Percentiles rank a stretch among this genome's conserved stretches.
These are phyloP conservation scores for Hydrotaea diabolus DNA, from an alignment of 2,888 invertebrate species.

Conservation along the genomic window DNA sequence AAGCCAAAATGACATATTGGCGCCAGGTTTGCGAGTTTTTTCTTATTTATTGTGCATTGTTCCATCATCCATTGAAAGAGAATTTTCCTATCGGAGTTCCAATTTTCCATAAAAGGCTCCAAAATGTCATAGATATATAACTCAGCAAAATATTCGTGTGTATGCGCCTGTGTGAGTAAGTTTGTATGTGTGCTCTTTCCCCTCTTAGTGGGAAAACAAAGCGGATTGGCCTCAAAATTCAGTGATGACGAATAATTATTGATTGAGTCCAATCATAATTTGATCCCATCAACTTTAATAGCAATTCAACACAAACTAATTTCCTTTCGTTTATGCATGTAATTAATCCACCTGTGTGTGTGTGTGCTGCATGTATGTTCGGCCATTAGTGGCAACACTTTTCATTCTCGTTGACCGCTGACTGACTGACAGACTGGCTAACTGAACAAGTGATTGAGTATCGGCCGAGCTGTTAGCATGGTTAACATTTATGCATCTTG, in stretches of 20 bases:
- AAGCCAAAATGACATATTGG: conserved; percentile 58
- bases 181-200: too few relatives aligned
- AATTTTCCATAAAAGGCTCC: conserved; percentile 18
- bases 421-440: not conserved
- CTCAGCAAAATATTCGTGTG: too few relatives aligned
- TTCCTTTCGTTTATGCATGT: conserved; percentile 35
- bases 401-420: not conserved
- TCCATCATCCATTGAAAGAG: not conserved
- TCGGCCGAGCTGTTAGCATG: conserved; percentile 5
- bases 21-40: conserved; percentile 46
- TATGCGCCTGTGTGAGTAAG: too few relatives aligned
- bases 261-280: conserved; percentile 21
- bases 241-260: not conserved
- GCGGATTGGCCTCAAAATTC: not conserved
- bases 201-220: too few relatives aligned
- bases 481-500: conserved; percentile 24
- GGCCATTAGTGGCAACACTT: conserved; percentile 62
- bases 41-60: not conserved
- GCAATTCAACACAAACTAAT: conserved; percentile 39
- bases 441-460: conserved; percentile 28
- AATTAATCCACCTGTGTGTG: not conserved
- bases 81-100: not conserved
- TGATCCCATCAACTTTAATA: conserved; percentile 22
- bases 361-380: not conserved
- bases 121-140: too few relatives aligned